Evolutionary conservation across 2,797 vertebrate species (phyloP).

Genomic region (Anableps anableps): DNA sequence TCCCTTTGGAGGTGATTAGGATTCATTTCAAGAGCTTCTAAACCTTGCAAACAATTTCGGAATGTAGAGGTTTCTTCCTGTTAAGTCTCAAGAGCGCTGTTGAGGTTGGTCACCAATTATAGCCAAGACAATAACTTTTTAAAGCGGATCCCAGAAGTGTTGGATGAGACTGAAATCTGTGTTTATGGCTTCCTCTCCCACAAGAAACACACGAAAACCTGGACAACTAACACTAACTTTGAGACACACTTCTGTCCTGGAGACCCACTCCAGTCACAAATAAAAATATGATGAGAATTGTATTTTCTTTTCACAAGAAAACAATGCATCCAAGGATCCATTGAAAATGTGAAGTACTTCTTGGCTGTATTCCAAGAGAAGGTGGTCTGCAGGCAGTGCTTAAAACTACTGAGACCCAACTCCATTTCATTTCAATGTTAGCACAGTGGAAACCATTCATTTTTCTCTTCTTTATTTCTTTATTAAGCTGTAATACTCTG

Average conservation of each 20-base stretch:
- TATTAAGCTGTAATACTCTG: constrained; percentile 11
- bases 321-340: neutral
- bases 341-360: neutral
- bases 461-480: neutral
- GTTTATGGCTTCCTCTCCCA: neutral
- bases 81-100: neutral
- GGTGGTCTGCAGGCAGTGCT: neutral
- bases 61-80: neutral
- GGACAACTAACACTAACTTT: neutral
- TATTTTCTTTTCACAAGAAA: neutral
- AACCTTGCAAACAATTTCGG: neutral
- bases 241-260: neutral
- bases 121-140: neutral
- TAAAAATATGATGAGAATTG: neutral
- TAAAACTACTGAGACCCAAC: neutral
- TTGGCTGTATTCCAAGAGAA: neutral
- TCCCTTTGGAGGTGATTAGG: neutral
- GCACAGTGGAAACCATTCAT: neutral
- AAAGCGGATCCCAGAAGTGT: neutral
- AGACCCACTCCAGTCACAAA: neutral
- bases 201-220: neutral
- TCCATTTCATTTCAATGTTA: constrained; percentile 3
- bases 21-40: neutral
- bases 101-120: neutral
- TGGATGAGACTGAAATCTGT: neutral